Evolutionary conservation across 2,888 invertebrate genomes (phyloP).

Genomic region (Bruchidius siliquastri): DNA sequence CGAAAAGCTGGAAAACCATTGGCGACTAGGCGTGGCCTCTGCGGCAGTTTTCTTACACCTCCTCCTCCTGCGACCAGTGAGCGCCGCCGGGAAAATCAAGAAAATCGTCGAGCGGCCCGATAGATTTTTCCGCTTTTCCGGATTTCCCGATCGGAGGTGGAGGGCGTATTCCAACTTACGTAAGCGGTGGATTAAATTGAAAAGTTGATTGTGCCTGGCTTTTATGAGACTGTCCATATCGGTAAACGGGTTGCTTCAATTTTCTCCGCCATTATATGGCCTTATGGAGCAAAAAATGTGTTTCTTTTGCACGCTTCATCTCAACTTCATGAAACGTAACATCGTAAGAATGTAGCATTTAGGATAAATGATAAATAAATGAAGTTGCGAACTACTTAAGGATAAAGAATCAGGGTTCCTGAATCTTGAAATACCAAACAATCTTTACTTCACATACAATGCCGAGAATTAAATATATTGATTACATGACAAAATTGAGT

Average conservation of each 20-base stretch:
- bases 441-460: no score
- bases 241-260: neutral
- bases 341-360: conserved; percentile 2
- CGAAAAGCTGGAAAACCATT: conserved; percentile 37
- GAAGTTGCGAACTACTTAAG: no score
- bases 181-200: conserved; percentile 14
- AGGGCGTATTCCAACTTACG: conserved; percentile 5
- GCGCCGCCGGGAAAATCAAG: conserved; percentile 20
- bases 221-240: neutral
- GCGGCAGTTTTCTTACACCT: conserved; percentile 43
- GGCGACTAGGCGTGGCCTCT: conserved; percentile 41
- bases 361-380: no score
- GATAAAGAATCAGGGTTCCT: no score
- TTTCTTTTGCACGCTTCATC: neutral
- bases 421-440: no score
- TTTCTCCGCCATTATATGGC: neutral
- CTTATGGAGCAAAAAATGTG: neutral
- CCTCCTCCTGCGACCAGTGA: conserved; percentile 43
- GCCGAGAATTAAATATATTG: no score
- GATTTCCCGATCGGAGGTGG: conserved; percentile 11
- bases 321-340: conserved; percentile 1
- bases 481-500: no score
- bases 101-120: conserved; percentile 32
- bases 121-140: conserved; percentile 34
- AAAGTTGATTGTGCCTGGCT: conserved; percentile 13